Evolutionary conservation across 2,797 vertebrate genomes (phyloP), one percentile per base, ranked within the genome.

Genomic region (Enteromius fasciolatus): DNA sequence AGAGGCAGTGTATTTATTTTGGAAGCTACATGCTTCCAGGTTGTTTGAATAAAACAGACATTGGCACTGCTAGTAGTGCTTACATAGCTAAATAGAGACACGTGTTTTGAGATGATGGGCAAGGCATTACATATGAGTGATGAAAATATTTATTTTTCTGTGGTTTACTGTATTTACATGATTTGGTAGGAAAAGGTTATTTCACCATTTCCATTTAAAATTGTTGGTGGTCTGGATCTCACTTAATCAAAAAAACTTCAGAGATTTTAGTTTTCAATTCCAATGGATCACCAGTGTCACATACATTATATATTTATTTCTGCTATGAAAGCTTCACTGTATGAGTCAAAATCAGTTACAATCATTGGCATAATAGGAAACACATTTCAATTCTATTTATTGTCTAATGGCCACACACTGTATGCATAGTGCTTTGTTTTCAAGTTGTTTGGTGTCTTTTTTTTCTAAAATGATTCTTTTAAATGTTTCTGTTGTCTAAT

Each of bases 21-120:
- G 12, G 59, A 77, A 50, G 25, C 54, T 20, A 15, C 39, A 76
- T 9, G 36, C 39, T 64, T 77, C 28, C 75, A 5, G 41, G 28
- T 36, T 33, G 61, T 66, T 78, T 17, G 12, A 67, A 52, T 75
- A 57, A 52, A 78, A 66, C 63, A 25, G 46, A 78, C 66, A 31
- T 39, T 33, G 41, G 18, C 25, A 50, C 20, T 11, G 28, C 10
- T 67, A 67, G 52, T 67, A 67, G 52, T 64, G 31, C 28, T 52
- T 64, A 23, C 5, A 77, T 31, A 67, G 28, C 44, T 66, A 14
- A 66, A 50, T 7, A 4, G 9, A 44, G 74, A 41, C 52, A 39
- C 15, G 25, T 25, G 31, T 20, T 44, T 41, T 6, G 36, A 18
- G 18, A 76, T 76, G 23, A 76, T 59, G 9, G 36, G 74, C 36